Evolutionary conservation across 2,888 invertebrate species (phyloP), one percentile per base, ranked within the genome.

Genomic region (Caenorhabditis uteleia): DNA sequence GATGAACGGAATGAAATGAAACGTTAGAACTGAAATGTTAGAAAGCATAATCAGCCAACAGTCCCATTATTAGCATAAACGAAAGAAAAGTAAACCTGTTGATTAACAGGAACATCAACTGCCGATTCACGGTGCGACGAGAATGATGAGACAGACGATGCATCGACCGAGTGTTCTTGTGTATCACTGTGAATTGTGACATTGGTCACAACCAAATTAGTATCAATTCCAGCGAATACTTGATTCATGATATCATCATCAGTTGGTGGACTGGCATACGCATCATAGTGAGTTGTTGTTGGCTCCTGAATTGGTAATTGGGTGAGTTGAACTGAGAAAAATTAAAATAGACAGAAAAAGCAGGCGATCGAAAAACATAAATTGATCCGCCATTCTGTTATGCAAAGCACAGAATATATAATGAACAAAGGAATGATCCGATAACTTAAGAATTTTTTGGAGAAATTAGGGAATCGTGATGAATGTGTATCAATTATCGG

Each of bases 231-330:
- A 39, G 31, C 45, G 33, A 76, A 76, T 18, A 76, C 75, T 45
- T 70, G 62, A 27, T 62, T 54, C 50, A 75, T 51, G 18, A 75
- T 48, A 48, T 76, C 74, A 44, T 72, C 73, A 1, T 44, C 54
- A 10, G 36, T 48, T 18, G 60, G 60, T 27, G 54, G 48, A 21
- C 34, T 21, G 16, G 38, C 54, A 29, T 64, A 54, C n/a, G 57
- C n/a, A n/a, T n/a, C n/a, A n/a, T n/a, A n/a, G 46, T 40, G 44
- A 18, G 34, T 26, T 5, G 38, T 31, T 16, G 46, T 20, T 8
- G 46, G 16, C 23, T 48, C 36, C 50, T 42, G 26, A 23, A 36
- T 27, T 12, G 14, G 33, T 21, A 12, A 12, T 23, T 36, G 23
- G 25, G 14, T 18, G 20, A 38, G 31, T 29, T 25, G 29, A 42